Percentiles rank a stretch among this genome's conserved stretches.
Evolutionary conservation across 2,797 vertebrate genomes (phyloP).

Genomic region (Oceanodroma leucorhoa): DNA sequence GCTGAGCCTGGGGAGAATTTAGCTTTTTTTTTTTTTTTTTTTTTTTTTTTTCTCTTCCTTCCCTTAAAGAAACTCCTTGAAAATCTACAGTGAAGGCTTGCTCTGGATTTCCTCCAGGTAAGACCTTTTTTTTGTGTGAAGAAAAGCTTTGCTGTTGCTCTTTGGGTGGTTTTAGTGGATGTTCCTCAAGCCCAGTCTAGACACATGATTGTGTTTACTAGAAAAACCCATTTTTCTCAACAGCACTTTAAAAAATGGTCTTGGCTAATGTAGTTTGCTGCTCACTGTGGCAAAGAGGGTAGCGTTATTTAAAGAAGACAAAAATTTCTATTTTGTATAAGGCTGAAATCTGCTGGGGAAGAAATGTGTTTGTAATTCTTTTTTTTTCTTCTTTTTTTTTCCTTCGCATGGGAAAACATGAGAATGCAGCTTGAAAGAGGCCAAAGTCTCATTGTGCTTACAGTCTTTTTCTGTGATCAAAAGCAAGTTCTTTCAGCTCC

Average conservation of each 20-base stretch:
- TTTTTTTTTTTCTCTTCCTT: no score
- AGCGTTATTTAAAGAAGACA: not conserved
- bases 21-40: no score
- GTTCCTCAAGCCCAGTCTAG: not conserved
- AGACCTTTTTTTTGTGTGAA: not conserved
- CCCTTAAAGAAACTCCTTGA: not conserved
- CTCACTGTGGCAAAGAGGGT: not conserved
- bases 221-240: not conserved
- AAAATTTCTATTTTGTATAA: not conserved
- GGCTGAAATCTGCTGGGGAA: not conserved
- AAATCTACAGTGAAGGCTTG: not conserved
- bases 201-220: not conserved
- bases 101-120: not conserved
- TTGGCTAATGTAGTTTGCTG: not conserved
- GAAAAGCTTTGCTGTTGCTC: not conserved
- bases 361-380: not conserved
- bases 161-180: not conserved
- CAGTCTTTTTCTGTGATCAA: not conserved
- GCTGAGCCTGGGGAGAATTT: not conserved
- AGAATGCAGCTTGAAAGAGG: not conserved
- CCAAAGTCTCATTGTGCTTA: not conserved
- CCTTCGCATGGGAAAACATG: not conserved
- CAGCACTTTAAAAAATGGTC: not conserved
- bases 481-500: not conserved
- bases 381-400: not conserved